These are phyloP conservation scores for Muntiacus reevesi DNA, from an alignment of 2,113 vertebrate genomes.

Conservation along the genomic window DNA sequence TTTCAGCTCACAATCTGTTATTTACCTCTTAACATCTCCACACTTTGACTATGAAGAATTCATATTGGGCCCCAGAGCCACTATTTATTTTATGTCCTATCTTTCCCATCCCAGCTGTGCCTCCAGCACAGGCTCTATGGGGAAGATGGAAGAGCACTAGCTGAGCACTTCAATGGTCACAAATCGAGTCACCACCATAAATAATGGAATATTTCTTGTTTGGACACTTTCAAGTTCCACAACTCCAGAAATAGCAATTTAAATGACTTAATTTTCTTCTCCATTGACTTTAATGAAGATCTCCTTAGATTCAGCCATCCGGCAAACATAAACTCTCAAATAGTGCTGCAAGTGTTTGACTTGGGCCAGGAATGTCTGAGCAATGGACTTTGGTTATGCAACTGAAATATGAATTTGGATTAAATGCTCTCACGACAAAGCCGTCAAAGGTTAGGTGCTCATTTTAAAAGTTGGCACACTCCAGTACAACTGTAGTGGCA, in stretches of 20 bases:
- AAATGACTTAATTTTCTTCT: constrained; percentile 75
- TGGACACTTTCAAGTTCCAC: constrained; percentile 64
- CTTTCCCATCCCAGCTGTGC: neutral
- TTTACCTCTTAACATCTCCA: neutral
- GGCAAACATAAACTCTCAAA: constrained; percentile 34
- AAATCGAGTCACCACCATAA: constrained; percentile 44
- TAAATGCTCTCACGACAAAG: constrained; percentile 34
- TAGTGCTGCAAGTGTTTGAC: constrained; percentile 17
- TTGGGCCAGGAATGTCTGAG: constrained; percentile 22
- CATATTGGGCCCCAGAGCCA: neutral
- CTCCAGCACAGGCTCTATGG: neutral
- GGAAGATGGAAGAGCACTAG: neutral
- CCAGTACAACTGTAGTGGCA: neutral
- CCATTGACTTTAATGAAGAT: constrained; percentile 73
- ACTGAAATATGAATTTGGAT: constrained; percentile 60
- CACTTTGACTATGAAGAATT: neutral
- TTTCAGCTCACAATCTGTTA: neutral
- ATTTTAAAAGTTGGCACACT: neutral
- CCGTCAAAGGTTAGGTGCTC: neutral
- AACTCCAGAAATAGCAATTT: constrained; percentile 68
- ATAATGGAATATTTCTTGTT: constrained; percentile 68
- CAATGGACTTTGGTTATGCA: constrained; percentile 44
- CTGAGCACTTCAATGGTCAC: constrained; percentile 23
- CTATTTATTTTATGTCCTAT: neutral
- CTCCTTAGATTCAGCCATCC: constrained; percentile 38